These are phyloP conservation scores for Chascanopsetta lugubris DNA, from an alignment of 2,113 vertebrate species.

Conservation along the genomic window DNA sequence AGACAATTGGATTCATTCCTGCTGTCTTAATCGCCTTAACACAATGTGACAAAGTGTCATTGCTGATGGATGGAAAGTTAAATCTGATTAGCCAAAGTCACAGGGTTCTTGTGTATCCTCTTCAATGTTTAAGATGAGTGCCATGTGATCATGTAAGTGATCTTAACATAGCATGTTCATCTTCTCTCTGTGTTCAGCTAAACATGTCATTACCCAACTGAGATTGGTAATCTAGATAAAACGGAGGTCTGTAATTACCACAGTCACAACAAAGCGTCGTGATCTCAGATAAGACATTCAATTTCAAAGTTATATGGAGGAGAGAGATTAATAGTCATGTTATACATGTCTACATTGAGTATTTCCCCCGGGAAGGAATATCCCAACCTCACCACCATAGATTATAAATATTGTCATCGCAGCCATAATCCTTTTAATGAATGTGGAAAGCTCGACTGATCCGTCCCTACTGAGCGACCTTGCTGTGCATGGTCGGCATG, in stretches of 20 bases:
- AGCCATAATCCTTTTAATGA: too few species aligned
- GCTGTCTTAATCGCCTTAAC: too few species aligned
- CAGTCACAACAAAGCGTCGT: background rate
- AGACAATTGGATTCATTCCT: too few species aligned
- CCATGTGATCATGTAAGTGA: background rate
- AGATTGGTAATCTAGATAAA: constrained; percentile 1
- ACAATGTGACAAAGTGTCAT: background rate
- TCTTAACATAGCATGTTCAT: background rate
- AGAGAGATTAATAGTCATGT: background rate
- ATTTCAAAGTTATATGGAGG: constrained; percentile 4
- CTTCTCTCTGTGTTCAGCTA: background rate
- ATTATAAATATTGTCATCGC: background rate
- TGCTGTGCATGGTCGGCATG: constrained; percentile 15
- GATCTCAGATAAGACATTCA: constrained; percentile 16
- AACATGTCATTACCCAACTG: background rate
- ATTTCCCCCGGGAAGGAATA: too few species aligned
- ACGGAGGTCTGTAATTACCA: constrained; percentile 16
- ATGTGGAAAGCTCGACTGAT: too few species aligned
- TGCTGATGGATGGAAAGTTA: background rate
- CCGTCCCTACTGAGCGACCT: constrained; percentile 10
- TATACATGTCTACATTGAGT: background rate
- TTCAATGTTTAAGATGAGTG: background rate
- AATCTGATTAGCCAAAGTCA: background rate
- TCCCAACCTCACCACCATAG: background rate
- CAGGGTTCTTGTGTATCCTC: background rate